A percentile compares a stretch with the other conserved stretches of the same genome.
Conservation (phyloP, 2,888 invertebrate species). For the Thumatha senex region DNA sequence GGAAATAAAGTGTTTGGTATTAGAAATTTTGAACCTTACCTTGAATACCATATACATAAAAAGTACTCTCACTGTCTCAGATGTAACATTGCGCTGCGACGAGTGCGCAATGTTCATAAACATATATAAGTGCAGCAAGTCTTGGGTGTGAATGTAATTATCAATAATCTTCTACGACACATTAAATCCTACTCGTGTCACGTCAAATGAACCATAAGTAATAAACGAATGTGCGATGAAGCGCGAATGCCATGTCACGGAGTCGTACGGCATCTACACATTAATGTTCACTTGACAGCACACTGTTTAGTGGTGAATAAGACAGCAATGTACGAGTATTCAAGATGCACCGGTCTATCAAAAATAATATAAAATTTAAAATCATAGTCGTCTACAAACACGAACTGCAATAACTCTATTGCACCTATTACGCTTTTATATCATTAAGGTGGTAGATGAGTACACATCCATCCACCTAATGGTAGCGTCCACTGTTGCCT, state of each 20-base stretch:
- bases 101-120: background rate
- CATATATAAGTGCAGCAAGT: background rate
- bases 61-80: background rate
- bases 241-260: conserved; percentile 9
- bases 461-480: no score
- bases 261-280: background rate
- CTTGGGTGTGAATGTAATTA: background rate
- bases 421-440: no score
- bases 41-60: no score
- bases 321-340: no score
- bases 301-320: background rate
- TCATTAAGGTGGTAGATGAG: no score
- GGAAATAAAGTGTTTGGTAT: no score
- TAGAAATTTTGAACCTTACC: no score
- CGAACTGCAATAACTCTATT: no score
- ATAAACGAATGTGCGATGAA: conserved; percentile 15
- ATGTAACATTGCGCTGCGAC: background rate
- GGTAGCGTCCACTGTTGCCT: no score
- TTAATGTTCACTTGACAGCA: background rate
- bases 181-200: conserved; percentile 1
- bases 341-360: no score
- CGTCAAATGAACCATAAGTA: conserved; percentile 14
- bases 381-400: no score
- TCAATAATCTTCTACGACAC: conserved; percentile 1
- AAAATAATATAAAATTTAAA: no score